Percentiles rank a stretch among this genome's conserved stretches.
These are phyloP conservation scores for Chascanopsetta lugubris DNA, from an alignment of 2,113 vertebrate genomes.

Conservation along the genomic window DNA sequence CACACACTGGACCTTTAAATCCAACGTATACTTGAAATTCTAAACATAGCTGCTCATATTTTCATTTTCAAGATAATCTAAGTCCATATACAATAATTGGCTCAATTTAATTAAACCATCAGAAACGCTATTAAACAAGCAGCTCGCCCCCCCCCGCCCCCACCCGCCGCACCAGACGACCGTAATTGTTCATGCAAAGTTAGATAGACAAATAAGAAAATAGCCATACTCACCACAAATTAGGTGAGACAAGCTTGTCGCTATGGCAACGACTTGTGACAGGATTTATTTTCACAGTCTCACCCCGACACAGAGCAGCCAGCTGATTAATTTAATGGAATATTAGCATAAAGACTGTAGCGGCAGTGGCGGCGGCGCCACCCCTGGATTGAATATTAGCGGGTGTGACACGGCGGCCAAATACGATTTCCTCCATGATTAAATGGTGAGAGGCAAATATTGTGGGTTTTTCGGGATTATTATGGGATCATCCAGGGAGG, in stretches of 20 bases:
- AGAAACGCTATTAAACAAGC: conserved; percentile 2
- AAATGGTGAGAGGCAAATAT: conserved; percentile 6
- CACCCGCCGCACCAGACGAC: background rate
- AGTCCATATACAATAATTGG: background rate
- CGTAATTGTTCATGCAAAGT: background rate
- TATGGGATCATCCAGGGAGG: conserved; percentile 7
- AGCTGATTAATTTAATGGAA: conserved; percentile 46
- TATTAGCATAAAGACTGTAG: conserved; percentile 36
- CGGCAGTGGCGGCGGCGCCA: background rate
- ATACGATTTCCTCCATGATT: conserved; percentile 12
- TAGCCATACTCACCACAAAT: background rate
- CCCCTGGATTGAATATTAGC: conserved; percentile 18
- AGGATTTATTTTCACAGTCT: conserved; percentile 20
- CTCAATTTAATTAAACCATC: background rate
- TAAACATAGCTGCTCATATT: too few species aligned
- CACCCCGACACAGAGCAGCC: conserved; percentile 7
- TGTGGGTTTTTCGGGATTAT: background rate
- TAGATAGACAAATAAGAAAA: background rate
- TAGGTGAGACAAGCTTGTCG: background rate
- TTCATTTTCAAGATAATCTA: too few species aligned
- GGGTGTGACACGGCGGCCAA: conserved; percentile 5
- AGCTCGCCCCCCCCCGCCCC: too few species aligned
- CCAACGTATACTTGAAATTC: too few species aligned
- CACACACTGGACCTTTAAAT: too few species aligned
- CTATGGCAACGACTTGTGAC: conserved; percentile 32